Conservation (phyloP, 2,888 invertebrate genomes). For the Leptopilina myrica region DNA sequence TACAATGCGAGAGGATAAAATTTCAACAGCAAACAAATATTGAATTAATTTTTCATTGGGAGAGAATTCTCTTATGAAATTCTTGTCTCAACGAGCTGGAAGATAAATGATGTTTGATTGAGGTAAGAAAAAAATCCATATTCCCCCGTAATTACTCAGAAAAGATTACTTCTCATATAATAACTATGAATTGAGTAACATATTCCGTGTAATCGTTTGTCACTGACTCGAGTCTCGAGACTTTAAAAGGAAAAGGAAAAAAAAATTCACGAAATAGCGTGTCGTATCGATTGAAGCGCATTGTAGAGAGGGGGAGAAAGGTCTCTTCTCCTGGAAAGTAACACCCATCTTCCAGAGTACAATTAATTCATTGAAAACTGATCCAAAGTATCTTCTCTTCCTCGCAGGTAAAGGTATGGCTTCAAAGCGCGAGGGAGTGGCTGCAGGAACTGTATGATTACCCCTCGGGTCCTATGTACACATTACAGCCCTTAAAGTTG, state of each 20-base stretch:
- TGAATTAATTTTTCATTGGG: neutral
- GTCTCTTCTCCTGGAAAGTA: constrained; percentile 4
- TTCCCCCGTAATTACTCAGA: constrained; percentile 13
- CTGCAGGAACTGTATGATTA: constrained; percentile 26
- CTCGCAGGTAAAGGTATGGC: constrained; percentile 33
- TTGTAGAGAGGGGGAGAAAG: neutral
- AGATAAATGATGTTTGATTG: constrained; percentile 35
- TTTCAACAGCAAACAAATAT: neutral
- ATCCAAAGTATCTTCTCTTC: constrained; percentile 14
- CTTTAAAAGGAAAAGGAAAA: neutral
- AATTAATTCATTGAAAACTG: constrained; percentile 37
- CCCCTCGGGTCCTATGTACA: constrained; percentile 7
- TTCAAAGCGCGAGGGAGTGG: constrained; percentile 32
- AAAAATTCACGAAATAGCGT: constrained; percentile 6
- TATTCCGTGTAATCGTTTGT: constrained; percentile 35
- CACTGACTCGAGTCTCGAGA: neutral
- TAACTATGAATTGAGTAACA: constrained; percentile 16
- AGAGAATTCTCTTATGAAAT: constrained; percentile 5
- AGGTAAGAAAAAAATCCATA: constrained; percentile 18
- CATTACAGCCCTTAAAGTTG: constrained; percentile 14
- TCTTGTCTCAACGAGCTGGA: neutral
- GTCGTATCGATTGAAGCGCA: constrained; percentile 22
- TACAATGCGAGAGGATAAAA: neutral
- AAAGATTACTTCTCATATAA: constrained; percentile 25
- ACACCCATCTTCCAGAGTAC: neutral